phyloP scores from a whole-genome alignment of 2,797 vertebrate genomes.

The Phataginus tetradactyla region DNA sequence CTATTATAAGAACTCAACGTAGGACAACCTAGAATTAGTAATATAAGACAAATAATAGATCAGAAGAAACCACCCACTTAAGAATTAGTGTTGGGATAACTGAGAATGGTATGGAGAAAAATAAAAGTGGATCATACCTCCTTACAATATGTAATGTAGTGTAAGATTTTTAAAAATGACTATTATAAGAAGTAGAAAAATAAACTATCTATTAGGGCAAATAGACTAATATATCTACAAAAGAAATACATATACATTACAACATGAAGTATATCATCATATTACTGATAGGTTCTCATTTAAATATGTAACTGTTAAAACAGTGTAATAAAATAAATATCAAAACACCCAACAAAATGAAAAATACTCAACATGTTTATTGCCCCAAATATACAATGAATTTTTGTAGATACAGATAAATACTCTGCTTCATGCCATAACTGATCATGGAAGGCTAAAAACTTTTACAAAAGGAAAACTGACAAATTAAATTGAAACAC shows the following conservation, averaged over 20 bases:
- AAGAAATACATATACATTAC: not conserved
- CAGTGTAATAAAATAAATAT: conserved; percentile 4
- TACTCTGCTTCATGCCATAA: not conserved
- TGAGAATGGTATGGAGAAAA: not conserved
- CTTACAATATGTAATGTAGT: not conserved
- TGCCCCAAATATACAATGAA: not conserved
- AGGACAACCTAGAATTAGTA: conserved; percentile 35
- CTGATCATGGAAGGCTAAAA: conserved; percentile 1
- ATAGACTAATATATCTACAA: not conserved
- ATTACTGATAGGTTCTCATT: not conserved
- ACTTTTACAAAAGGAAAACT: not conserved
- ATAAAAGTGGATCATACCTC: not conserved
- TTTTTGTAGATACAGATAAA: not conserved
- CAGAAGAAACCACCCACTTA: conserved; percentile 4
- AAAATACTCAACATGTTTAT: not conserved
- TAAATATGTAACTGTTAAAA: not conserved
- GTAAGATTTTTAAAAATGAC: not conserved
- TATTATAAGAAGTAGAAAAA: not conserved
- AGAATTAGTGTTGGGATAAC: not conserved
- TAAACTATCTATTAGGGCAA: not conserved
- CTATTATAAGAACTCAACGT: conserved; percentile 7
- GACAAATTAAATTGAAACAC: not conserved
- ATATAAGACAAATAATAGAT: not conserved
- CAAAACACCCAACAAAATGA: not conserved
- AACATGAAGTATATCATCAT: not conserved